Evolutionary conservation across 1,140 invertebrate species (phyloP).

Genomic region (Panagrolaimus sp.): DNA sequence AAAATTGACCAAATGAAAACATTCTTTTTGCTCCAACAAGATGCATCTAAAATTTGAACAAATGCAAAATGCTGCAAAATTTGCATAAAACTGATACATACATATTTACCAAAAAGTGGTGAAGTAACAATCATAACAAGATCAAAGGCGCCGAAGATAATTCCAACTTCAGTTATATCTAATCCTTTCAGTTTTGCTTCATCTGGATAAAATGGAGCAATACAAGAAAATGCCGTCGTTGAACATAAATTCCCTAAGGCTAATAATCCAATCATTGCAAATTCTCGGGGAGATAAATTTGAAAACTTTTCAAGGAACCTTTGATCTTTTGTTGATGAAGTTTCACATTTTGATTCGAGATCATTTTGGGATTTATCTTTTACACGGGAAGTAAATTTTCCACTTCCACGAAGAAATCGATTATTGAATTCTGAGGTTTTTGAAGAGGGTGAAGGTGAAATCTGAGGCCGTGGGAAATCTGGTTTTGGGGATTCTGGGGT

Average conservation of each 20-base stretch:
- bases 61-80: no score
- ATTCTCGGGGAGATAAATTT: slow-evolving; percentile 73
- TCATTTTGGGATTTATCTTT: no score
- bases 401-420: neutral
- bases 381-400: no score
- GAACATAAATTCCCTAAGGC: slow-evolving; percentile 80
- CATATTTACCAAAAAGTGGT: slow-evolving; percentile 78
- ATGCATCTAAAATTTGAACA: slow-evolving; percentile 71
- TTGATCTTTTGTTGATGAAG: neutral
- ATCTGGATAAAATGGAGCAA: slow-evolving; percentile 78
- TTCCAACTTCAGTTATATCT: slow-evolving; percentile 76
- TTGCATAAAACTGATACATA: no score
- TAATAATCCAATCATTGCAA: slow-evolving; percentile 74
- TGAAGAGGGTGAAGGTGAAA: no score
- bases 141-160: slow-evolving; percentile 86
- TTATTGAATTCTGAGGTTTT: neutral
- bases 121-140: slow-evolving; percentile 81
- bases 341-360: no score
- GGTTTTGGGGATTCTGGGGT: no score
- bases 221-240: slow-evolving; percentile 77
- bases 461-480: no score
- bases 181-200: slow-evolving; percentile 80
- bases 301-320: slow-evolving; percentile 38
- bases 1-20: slow-evolving; percentile 79
- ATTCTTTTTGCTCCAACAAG: slow-evolving; percentile 75